phyloP scores from a whole-genome alignment of 2,113 vertebrate genomes.

The Podiceps cristatus region DNA sequence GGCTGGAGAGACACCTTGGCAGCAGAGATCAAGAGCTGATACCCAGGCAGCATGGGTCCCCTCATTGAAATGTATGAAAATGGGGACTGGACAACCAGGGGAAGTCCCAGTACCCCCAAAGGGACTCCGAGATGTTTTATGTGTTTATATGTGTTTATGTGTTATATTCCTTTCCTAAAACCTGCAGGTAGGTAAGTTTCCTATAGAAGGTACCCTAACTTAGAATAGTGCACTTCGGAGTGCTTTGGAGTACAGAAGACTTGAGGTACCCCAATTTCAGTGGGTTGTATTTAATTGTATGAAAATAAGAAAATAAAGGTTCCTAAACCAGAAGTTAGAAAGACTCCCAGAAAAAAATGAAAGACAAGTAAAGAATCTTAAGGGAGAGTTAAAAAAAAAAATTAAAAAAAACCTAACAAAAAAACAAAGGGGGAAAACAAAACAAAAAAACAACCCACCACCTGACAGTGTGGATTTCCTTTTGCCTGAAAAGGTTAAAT shows the following conservation, averaged over 20 bases:
- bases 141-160: no score
- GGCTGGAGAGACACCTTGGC: background rate
- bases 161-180: background rate
- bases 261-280: background rate
- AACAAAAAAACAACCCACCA: no score
- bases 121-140: background rate
- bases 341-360: background rate
- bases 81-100: background rate
- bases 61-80: background rate
- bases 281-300: background rate
- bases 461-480: background rate
- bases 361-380: background rate
- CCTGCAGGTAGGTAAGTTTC: background rate
- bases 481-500: background rate
- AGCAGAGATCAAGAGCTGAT: background rate
- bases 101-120: background rate
- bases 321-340: background rate
- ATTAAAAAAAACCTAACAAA: background rate
- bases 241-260: background rate
- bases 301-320: background rate
- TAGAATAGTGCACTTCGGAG: background rate
- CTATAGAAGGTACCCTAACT: background rate
- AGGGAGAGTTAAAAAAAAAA: background rate
- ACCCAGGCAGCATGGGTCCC: fast-evolving
- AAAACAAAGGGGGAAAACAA: no score